Evolutionary conservation across 2,888 invertebrate genomes (phyloP).

Genomic region (Netelia melanura): DNA sequence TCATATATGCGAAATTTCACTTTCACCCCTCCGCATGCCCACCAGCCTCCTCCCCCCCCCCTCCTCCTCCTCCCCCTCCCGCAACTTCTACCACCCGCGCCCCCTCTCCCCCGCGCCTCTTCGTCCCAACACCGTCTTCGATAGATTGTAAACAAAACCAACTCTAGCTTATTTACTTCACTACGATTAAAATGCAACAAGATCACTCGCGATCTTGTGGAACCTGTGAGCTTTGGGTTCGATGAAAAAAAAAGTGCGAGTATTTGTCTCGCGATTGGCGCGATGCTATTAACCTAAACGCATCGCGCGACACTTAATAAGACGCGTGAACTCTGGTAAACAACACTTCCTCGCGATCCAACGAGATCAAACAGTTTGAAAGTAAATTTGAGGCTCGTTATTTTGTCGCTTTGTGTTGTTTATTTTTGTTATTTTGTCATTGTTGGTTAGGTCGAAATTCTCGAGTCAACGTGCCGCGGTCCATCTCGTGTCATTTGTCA

Average conservation of each 20-base stretch:
- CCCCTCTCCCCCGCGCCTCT: not conserved
- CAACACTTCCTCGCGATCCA: not conserved
- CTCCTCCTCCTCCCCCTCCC: too few relatives aligned
- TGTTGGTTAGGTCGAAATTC: not conserved
- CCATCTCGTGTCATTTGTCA: not conserved
- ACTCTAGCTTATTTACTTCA: too few relatives aligned
- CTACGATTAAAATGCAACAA: too few relatives aligned
- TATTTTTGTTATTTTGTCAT: too few relatives aligned
- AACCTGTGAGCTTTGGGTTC: not conserved
- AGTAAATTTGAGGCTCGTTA: too few relatives aligned
- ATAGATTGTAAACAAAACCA: too few relatives aligned
- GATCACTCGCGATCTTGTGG: not conserved
- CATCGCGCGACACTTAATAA: slow-evolving; percentile 50
- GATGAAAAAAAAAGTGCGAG: not conserved
- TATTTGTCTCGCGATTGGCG: not conserved
- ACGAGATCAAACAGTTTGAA: too few relatives aligned
- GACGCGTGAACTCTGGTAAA: not conserved
- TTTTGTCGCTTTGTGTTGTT: too few relatives aligned
- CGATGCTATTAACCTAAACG: slow-evolving; percentile 36
- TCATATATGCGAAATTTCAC: slow-evolving; percentile 32
- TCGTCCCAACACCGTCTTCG: not conserved
- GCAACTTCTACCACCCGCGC: too few relatives aligned
- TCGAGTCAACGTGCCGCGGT: not conserved
- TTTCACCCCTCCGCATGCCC: not conserved
- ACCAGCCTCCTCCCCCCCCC: too few relatives aligned